These are phyloP conservation scores for Anisognathus igniventris DNA, from an alignment of 2,797 vertebrate genomes.

Conservation along the genomic window DNA sequence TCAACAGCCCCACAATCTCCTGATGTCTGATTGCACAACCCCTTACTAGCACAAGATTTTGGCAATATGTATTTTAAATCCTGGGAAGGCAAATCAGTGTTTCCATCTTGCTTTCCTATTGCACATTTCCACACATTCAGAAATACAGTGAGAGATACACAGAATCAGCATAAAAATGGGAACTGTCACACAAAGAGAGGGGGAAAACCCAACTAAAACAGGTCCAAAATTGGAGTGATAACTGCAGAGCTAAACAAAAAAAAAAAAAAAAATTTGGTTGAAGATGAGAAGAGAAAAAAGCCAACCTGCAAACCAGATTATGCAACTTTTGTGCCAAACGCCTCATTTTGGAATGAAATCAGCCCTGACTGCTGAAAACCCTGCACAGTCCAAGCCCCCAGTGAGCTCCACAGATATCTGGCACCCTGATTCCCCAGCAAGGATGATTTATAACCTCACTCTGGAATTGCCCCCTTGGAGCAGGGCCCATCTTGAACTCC, in stretches of 20 bases:
- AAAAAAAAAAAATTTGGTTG: background rate
- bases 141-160: background rate
- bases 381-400: background rate
- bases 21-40: too few species aligned
- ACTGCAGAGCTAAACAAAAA: background rate
- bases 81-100: background rate
- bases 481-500: background rate
- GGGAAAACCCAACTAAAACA: background rate
- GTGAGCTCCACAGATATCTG: background rate
- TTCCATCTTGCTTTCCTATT: background rate
- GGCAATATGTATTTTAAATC: background rate
- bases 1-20: background rate
- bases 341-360: background rate
- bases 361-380: background rate
- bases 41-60: background rate
- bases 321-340: background rate
- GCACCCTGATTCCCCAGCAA: background rate
- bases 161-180: background rate
- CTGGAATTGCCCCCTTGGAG: background rate
- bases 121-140: background rate
- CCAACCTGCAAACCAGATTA: background rate
- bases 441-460: slow-evolving; percentile 7
- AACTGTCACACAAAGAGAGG: background rate
- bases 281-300: background rate
- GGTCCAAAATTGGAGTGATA: background rate